phyloP scores from a whole-genome alignment of 1,140 invertebrate species.

The Planococcus citri region DNA sequence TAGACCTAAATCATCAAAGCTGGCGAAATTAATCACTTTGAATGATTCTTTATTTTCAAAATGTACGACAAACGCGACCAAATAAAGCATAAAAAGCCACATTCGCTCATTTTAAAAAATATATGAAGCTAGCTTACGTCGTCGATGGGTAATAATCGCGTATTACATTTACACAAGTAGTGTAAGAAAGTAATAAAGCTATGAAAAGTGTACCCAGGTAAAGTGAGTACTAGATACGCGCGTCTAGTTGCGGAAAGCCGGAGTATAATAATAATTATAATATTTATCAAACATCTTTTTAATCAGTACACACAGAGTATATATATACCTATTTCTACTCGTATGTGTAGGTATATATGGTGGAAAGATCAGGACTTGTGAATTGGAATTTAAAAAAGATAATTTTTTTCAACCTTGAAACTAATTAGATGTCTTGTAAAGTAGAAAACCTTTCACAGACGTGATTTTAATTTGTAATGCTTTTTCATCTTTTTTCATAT shows the following conservation, averaged over 20 bases:
- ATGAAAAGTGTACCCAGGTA: too few relatives aligned
- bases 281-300: conserved; percentile 8
- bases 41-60: background rate
- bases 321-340: too few relatives aligned
- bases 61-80: background rate
- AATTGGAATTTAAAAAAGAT: background rate
- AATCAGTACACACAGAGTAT: background rate
- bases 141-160: too few relatives aligned
- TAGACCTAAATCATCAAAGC: background rate
- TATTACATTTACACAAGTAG: too few relatives aligned
- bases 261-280: background rate
- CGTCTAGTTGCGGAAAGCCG: background rate
- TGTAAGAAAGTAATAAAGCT: background rate
- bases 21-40: background rate
- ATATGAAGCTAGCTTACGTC: too few relatives aligned
- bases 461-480: conserved; percentile 3
- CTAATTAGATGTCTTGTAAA: conserved; percentile 3
- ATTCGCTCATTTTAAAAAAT: too few relatives aligned
- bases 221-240: too few relatives aligned
- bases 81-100: background rate
- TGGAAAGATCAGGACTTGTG: background rate
- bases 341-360: too few relatives aligned
- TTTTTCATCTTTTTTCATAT: background rate
- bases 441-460: conserved; percentile 6
- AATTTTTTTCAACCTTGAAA: conserved; percentile 3